A percentile compares a stretch with the other conserved stretches of the same genome.
Evolutionary conservation across 2,888 invertebrate genomes (phyloP).

Genomic region (Heteromyza rotundicornis): DNA sequence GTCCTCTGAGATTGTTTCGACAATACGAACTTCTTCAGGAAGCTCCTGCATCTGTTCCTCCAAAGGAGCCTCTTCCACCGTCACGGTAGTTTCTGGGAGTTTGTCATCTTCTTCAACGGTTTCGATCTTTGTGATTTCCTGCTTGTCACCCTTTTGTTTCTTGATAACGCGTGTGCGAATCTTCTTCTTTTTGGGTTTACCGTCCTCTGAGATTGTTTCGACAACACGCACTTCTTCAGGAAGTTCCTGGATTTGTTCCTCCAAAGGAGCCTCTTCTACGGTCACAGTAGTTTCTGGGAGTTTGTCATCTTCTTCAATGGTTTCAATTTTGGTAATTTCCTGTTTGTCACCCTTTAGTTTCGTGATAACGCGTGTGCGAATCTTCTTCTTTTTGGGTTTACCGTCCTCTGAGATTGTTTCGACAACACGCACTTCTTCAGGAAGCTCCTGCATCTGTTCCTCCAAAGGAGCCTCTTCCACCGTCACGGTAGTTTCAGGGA

Average conservation of each 20-base stretch:
- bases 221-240: conserved; percentile 44
- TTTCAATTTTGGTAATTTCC: conserved; percentile 51
- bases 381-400: conserved; percentile 38
- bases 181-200: conserved; percentile 54
- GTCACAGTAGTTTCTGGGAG: conserved; percentile 48
- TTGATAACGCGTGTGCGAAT: conserved; percentile 34
- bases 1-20: conserved; percentile 52
- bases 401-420: conserved; percentile 50
- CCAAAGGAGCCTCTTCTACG: conserved; percentile 41
- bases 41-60: conserved; percentile 30
- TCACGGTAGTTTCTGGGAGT: conserved; percentile 43
- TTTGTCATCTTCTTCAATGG: conserved; percentile 46
- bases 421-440: conserved; percentile 47
- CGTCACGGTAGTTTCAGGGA: conserved; percentile 45
- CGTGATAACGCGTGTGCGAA: conserved; percentile 56
- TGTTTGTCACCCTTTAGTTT: conserved; percentile 53
- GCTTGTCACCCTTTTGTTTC: conserved; percentile 47
- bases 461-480: conserved; percentile 25
- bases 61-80: conserved; percentile 26
- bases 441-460: conserved; percentile 31
- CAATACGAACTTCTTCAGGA: conserved; percentile 44
- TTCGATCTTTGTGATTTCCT: conserved; percentile 58
- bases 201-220: conserved; percentile 48
- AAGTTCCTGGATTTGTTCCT: conserved; percentile 45
- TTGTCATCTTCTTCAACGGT: conserved; percentile 46